These are phyloP conservation scores for Climacteris rufus DNA, from an alignment of 2,113 vertebrate genomes.

Conservation along the genomic window DNA sequence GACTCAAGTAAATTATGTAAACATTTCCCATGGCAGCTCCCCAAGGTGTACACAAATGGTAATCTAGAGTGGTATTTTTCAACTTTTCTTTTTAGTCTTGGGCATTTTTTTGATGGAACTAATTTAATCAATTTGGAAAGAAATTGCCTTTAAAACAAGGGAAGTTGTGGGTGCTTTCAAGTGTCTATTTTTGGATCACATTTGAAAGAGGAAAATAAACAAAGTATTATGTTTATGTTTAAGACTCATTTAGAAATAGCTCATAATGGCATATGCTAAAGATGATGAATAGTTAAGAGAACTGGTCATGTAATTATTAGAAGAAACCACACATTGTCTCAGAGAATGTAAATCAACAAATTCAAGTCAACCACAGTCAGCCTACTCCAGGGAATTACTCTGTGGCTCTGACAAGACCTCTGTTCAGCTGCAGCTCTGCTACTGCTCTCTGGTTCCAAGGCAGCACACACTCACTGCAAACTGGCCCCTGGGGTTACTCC, in stretches of 20 bases:
- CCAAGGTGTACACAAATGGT: background rate
- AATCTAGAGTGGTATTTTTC: background rate
- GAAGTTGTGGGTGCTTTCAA: constrained; percentile 7
- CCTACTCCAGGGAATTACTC: background rate
- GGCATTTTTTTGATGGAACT: background rate
- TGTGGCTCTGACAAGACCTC: constrained; percentile 40
- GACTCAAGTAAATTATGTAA: background rate
- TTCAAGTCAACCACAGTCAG: background rate
- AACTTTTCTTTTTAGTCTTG: background rate
- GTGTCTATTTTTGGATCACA: constrained; percentile 1
- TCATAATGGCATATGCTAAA: constrained; percentile 9
- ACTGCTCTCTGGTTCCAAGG: constrained; percentile 36
- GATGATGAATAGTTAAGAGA: constrained; percentile 52
- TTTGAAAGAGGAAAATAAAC: constrained; percentile 31
- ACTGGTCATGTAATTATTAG: constrained; percentile 40
- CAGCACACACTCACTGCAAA: background rate
- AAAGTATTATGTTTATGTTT: background rate
- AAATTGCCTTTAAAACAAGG: constrained; percentile 8
- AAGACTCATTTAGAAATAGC: background rate
- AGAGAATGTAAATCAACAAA: constrained; percentile 51
- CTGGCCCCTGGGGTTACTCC: constrained; percentile 36
- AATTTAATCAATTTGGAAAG: constrained; percentile 16
- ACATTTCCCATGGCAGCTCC: background rate
- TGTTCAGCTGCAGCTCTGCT: background rate
- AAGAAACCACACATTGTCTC: constrained; percentile 37